Percentiles rank a stretch among this genome's conserved stretches.
phyloP scores from a whole-genome alignment of 2,888 invertebrate species.

The Chironomus tentans region DNA sequence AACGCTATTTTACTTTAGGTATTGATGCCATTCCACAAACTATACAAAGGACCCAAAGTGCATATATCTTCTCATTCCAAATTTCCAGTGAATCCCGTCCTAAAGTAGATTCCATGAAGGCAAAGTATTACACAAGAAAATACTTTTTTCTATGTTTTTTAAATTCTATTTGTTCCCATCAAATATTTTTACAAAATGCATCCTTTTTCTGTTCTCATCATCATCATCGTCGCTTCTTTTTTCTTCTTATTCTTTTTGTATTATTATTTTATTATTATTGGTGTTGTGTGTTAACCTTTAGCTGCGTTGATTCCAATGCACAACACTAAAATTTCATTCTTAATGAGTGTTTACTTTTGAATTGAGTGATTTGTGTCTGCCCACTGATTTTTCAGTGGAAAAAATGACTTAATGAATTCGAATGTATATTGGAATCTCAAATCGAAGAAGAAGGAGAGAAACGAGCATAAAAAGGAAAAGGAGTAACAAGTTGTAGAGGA shows the following conservation, averaged over 20 bases:
- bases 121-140: background rate
- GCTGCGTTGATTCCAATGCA: no score
- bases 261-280: no score
- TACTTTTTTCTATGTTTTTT: background rate
- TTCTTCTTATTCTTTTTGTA: background rate
- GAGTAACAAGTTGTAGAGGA: background rate
- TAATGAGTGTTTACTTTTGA: slow-evolving; percentile 22
- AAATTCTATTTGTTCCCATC: slow-evolving; percentile 14
- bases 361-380: slow-evolving; percentile 24
- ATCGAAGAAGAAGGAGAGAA: background rate
- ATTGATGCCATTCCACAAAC: no score
- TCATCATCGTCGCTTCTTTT: background rate
- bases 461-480: background rate
- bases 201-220: background rate
- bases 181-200: slow-evolving; percentile 9
- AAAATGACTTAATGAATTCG: slow-evolving; percentile 24
- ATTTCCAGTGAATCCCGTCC: no score
- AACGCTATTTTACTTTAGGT: no score
- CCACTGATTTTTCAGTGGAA: slow-evolving; percentile 1
- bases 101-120: background rate
- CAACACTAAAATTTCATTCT: background rate
- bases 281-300: no score
- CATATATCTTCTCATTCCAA: no score
- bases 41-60: no score
- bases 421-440: background rate